phyloP scores from a whole-genome alignment of 2,888 invertebrate species.

The Caenorhabditis doughertyi region DNA sequence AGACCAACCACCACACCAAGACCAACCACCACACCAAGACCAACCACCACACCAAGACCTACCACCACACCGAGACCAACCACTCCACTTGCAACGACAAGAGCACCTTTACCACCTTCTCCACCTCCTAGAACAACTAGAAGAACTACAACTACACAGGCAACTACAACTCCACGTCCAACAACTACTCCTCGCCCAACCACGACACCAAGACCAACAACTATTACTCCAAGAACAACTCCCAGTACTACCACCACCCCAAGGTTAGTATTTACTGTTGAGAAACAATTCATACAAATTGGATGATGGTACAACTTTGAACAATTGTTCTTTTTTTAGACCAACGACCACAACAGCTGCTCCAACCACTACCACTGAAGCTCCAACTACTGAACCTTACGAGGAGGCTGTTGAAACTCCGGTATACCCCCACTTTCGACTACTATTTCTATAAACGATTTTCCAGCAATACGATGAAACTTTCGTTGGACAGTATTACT shows the following conservation, averaged over 20 bases:
- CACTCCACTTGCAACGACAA: constrained; percentile 41
- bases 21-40: too few relatives aligned
- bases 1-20: constrained; percentile 30
- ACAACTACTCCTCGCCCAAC: constrained; percentile 39
- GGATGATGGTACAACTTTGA: neutral
- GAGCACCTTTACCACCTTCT: constrained; percentile 40
- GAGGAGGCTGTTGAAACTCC: constrained; percentile 58
- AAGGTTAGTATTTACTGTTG: too few relatives aligned
- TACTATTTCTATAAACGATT: neutral
- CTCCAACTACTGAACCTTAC: constrained; percentile 22
- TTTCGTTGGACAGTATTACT: constrained; percentile 68
- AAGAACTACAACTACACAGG: constrained; percentile 14
- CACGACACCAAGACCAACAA: constrained; percentile 31
- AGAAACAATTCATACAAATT: too few relatives aligned
- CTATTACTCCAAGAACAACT: constrained; percentile 34
- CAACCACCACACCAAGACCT: constrained; percentile 34
- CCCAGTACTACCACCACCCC: constrained; percentile 12
- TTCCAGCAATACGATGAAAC: constrained; percentile 62
- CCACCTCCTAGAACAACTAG: constrained; percentile 44
- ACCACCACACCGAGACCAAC: constrained; percentile 26
- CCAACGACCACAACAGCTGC: constrained; percentile 45
- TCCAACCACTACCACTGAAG: constrained; percentile 40
- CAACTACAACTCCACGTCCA: constrained; percentile 34
- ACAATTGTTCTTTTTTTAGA: constrained; percentile 25
- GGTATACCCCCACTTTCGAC: neutral